Conservation (phyloP, 2,113 vertebrate species). For the Onychorhynchus coronatus region DNA sequence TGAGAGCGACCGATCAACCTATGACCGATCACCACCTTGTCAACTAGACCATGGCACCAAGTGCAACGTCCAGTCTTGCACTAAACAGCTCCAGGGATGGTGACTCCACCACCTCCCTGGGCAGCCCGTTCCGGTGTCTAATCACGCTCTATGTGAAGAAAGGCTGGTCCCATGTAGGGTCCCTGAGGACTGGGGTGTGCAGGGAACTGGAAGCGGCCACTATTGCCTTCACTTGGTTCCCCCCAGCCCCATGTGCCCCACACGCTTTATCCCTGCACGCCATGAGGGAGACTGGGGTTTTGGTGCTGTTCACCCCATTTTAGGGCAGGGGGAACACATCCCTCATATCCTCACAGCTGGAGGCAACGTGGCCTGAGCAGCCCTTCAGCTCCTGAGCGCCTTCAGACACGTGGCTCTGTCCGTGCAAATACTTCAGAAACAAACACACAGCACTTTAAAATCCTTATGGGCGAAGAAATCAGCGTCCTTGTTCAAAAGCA, state of each 20-base stretch:
- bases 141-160: neutral
- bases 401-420: neutral
- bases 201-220: neutral
- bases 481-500: neutral
- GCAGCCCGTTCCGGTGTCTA: neutral
- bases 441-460: neutral
- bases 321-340: neutral
- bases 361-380: neutral
- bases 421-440: neutral
- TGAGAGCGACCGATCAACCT: neutral
- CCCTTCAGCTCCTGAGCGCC: neutral
- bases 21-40: fast-evolving
- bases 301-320: neutral
- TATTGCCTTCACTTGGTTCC: fast-evolving
- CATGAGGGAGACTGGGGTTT: neutral
- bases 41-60: fast-evolving
- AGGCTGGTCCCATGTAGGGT: fast-evolving
- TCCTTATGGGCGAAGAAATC: neutral
- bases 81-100: neutral
- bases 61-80: neutral
- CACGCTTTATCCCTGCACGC: neutral
- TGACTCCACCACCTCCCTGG: neutral
- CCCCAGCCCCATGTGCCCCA: neutral
- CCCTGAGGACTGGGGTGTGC: neutral
- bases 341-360: neutral